These are phyloP conservation scores for Pipra filicauda DNA, from an alignment of 2,113 vertebrate species.

Conservation along the genomic window DNA sequence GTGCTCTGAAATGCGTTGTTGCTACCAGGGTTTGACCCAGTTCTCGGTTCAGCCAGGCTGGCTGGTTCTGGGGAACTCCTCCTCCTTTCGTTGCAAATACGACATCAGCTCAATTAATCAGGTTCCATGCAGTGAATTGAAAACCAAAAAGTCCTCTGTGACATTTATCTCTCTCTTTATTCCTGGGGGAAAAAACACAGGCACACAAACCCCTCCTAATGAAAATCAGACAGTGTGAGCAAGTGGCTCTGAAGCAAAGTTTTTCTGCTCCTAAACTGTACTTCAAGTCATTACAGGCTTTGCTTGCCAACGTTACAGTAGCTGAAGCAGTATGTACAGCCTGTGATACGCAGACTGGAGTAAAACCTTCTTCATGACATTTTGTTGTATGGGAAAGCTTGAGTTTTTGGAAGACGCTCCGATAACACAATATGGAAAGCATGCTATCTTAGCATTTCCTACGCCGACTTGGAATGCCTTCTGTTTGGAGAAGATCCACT, in stretches of 20 bases:
- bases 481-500: slow-evolving; percentile 79
- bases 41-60: neutral
- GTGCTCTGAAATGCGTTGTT: neutral
- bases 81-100: neutral
- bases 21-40: neutral
- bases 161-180: slow-evolving; percentile 45
- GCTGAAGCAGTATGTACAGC: slow-evolving; percentile 60
- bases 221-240: slow-evolving; percentile 47
- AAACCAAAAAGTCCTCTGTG: slow-evolving; percentile 26
- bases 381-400: slow-evolving; percentile 75
- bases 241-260: slow-evolving; percentile 46
- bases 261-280: slow-evolving; percentile 64
- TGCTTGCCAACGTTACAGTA: slow-evolving; percentile 58
- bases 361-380: slow-evolving; percentile 74
- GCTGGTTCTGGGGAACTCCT: neutral
- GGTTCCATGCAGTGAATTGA: neutral
- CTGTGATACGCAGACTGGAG: slow-evolving; percentile 71
- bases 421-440: slow-evolving; percentile 77
- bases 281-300: slow-evolving; percentile 58
- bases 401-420: slow-evolving; percentile 73
- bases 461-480: slow-evolving; percentile 77
- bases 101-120: neutral
- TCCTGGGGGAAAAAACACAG: neutral
- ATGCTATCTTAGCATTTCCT: slow-evolving; percentile 77
- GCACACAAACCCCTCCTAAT: slow-evolving; percentile 16